Percentiles rank a stretch among this genome's conserved stretches.
Conservation (phyloP, 2,113 vertebrate genomes). For the Trinectes maculatus region DNA sequence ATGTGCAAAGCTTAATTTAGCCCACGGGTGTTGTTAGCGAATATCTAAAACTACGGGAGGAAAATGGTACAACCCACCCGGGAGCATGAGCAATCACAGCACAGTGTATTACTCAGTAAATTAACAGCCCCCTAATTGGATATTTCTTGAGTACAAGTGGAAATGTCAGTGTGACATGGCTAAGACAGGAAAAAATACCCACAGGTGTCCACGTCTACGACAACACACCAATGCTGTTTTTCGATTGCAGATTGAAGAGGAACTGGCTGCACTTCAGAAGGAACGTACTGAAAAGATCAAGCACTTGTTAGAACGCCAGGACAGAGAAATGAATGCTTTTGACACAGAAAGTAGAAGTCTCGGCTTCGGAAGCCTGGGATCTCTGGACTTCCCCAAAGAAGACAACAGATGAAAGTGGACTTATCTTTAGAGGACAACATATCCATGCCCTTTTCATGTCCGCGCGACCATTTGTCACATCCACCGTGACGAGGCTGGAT, state of each 20-base stretch:
- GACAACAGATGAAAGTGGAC: constrained; percentile 87
- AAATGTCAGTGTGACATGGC: not conserved
- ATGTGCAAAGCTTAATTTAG: not conserved
- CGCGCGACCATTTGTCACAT: constrained; percentile 78
- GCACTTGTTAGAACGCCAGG: constrained; percentile 93
- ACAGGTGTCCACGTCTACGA: no score
- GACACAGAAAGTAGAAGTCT: constrained; percentile 95
- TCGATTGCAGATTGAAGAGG: constrained; percentile 92
- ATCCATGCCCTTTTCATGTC: constrained; percentile 90
- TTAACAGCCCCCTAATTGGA: not conserved
- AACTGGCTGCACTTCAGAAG: constrained; percentile 96
- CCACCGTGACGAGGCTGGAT: constrained; percentile 85
- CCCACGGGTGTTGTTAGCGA: not conserved
- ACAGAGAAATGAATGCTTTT: constrained; percentile 93
- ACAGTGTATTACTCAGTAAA: not conserved
- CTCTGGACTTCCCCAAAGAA: constrained; percentile 98
- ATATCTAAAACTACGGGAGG: not conserved
- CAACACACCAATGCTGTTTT: no score
- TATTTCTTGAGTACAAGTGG: not conserved
- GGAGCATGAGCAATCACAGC: not conserved
- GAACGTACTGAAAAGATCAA: constrained; percentile 97
- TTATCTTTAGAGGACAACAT: constrained; percentile 68
- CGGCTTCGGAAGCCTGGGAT: constrained; percentile 95
- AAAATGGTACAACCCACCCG: not conserved
- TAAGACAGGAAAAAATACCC: no score